These are phyloP conservation scores for Nesospiza acunhae DNA, from an alignment of 2,113 vertebrate genomes.

Conservation along the genomic window DNA sequence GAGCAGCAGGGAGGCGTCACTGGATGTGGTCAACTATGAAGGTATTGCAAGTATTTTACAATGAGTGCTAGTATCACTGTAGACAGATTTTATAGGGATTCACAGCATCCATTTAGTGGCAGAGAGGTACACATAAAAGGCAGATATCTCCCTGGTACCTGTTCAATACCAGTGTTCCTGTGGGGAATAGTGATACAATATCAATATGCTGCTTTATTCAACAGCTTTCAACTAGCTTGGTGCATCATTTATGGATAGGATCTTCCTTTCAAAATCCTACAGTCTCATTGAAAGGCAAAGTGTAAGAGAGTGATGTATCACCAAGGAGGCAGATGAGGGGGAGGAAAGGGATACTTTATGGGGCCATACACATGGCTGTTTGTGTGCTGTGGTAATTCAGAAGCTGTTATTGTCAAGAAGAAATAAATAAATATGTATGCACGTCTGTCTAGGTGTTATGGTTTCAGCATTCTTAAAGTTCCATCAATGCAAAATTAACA, in stretches of 20 bases:
- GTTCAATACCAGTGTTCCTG: neutral
- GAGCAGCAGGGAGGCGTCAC: neutral
- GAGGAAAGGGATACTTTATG: neutral
- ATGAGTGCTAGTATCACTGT: neutral
- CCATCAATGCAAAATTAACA: neutral
- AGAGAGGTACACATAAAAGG: neutral
- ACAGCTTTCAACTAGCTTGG: neutral
- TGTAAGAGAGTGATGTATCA: neutral
- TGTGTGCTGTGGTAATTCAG: neutral
- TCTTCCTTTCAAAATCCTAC: neutral
- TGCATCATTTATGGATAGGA: neutral
- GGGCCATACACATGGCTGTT: neutral
- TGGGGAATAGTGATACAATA: neutral
- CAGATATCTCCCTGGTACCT: neutral
- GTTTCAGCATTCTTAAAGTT: neutral
- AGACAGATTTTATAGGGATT: neutral
- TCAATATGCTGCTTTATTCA: neutral
- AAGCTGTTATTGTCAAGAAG: neutral
- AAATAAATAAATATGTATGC: constrained; percentile 20
- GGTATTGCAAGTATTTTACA: neutral
- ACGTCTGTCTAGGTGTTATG: constrained; percentile 41
- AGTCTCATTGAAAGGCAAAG: neutral
- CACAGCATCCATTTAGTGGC: neutral
- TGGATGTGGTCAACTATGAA: neutral
- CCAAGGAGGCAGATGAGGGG: neutral